Conservation (phyloP, 2,113 vertebrate species). For the Turdus rufiventris region DNA sequence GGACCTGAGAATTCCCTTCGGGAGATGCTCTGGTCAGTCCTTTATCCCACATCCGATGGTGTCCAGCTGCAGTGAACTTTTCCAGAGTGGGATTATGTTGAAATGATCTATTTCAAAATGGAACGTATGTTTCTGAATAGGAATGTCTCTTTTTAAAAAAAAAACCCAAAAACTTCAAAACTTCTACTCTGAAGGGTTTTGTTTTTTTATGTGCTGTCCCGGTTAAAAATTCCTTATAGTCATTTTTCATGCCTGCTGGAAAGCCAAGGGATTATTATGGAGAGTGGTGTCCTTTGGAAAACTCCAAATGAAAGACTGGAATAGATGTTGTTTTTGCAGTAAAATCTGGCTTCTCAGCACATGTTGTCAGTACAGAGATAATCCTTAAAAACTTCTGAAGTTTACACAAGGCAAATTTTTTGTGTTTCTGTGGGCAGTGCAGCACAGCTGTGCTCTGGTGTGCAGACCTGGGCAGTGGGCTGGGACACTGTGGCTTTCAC, state of each 20-base stretch:
- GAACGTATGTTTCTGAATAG: background rate
- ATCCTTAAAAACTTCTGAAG: background rate
- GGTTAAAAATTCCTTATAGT: background rate
- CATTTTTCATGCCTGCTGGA: background rate
- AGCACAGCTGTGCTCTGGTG: background rate
- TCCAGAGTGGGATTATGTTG: background rate
- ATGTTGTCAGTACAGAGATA: background rate
- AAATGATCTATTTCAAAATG: background rate
- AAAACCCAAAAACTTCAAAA: background rate
- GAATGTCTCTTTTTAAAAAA: background rate
- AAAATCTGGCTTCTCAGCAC: background rate
- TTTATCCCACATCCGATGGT: background rate
- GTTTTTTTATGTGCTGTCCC: fast-evolving
- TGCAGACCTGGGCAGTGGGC: background rate
- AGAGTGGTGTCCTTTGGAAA: background rate
- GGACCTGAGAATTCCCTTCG: background rate
- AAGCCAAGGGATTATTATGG: background rate
- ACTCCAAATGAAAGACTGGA: background rate
- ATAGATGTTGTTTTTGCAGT: background rate
- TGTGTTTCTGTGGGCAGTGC: background rate
- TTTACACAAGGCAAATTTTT: constrained; percentile 4
- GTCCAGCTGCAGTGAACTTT: background rate
- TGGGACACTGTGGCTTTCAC: background rate
- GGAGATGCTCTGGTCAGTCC: background rate
- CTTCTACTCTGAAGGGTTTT: background rate